A percentile compares a stretch with the other conserved stretches of the same genome.
These are phyloP conservation scores for Drosophila pseudoobscura DNA, from an alignment of 1,140 invertebrate genomes.

Conservation along the genomic window DNA sequence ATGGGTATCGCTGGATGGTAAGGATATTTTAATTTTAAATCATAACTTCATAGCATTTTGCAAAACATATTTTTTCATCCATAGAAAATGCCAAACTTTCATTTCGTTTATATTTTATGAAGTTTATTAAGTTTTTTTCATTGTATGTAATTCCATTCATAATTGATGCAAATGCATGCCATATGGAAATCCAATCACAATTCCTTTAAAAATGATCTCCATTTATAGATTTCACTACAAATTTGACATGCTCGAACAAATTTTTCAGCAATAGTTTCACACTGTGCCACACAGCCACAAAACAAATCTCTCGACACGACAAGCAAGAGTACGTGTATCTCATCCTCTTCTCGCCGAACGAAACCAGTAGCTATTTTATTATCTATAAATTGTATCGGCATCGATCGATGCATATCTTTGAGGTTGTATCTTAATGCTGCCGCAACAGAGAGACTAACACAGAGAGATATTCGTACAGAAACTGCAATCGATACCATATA, in stretches of 20 bases:
- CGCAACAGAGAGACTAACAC: slow-evolving; percentile 12
- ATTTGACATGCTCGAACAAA: background rate
- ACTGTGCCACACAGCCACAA: slow-evolving; percentile 25
- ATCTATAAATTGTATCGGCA: slow-evolving; percentile 75
- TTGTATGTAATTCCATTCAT: background rate
- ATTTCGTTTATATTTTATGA: background rate
- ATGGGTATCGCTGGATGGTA: too few species aligned
- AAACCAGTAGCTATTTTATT: slow-evolving; percentile 59
- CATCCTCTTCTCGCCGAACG: background rate
- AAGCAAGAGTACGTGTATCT: background rate
- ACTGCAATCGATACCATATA: slow-evolving; percentile 38
- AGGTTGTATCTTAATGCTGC: slow-evolving; percentile 63
- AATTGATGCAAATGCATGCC: too few species aligned
- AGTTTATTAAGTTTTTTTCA: background rate
- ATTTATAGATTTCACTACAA: too few species aligned
- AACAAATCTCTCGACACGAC: slow-evolving; percentile 10
- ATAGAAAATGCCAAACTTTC: background rate
- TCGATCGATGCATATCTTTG: slow-evolving; percentile 57
- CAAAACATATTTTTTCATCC: too few species aligned
- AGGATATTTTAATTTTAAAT: too few species aligned
- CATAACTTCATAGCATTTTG: too few species aligned
- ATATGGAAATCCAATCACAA: too few species aligned
- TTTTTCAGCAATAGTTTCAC: background rate
- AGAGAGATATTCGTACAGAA: slow-evolving; percentile 20
- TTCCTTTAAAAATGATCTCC: too few species aligned